Base-by-base conservation (phyloP, 2,888 invertebrate genomes). In the Rotaria sp. region DNA sequence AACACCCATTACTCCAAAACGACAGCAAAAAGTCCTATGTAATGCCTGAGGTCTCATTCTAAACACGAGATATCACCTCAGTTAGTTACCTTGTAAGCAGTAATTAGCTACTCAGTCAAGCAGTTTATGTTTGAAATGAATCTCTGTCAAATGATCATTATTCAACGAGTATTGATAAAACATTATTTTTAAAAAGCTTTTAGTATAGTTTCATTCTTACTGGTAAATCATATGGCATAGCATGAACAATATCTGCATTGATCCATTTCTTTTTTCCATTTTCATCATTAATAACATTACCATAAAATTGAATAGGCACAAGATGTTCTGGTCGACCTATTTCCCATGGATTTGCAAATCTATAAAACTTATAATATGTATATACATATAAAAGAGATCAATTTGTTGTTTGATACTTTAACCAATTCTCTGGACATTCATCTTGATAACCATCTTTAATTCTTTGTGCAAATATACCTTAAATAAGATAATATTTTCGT, bases 381-480 rank as follows among this genome's bases (percentile, higher is more conserved):
- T 11, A 11, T 11, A 48, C 1, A 8, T 13, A 48, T 11, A 48
- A 48, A 48, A 48, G 13, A 13, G 11, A 8, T 1, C 11, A 11
- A 11, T 13, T 1, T 13, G 1, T 8, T 13, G 11, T 48, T 8
- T 13, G 11, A 48, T 48, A 48, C 48, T 13, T 93, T 88, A 97
- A 92, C 99, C 99, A 99, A 92, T 99, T 98, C 90, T 99, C 99
- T 1, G 99, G 98, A 91, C 98, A 97, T 91, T 99, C 99, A 86
- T 93, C 94, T 92, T 98, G 97, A 92, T 96, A 97, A 7, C 98
- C 97, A 89, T 97, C 95, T 88, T 94, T 93, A 89, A 99, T 97
- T 92, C 95, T 95, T 92, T 99, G 99, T 3, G 97, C 94, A 91
- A 99, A 99, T 90, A 99, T 99, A 88, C 57, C 57, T 57, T 52